Evolutionary conservation across 2,888 invertebrate genomes (phyloP).

Genomic region (Tipula vernalis): DNA sequence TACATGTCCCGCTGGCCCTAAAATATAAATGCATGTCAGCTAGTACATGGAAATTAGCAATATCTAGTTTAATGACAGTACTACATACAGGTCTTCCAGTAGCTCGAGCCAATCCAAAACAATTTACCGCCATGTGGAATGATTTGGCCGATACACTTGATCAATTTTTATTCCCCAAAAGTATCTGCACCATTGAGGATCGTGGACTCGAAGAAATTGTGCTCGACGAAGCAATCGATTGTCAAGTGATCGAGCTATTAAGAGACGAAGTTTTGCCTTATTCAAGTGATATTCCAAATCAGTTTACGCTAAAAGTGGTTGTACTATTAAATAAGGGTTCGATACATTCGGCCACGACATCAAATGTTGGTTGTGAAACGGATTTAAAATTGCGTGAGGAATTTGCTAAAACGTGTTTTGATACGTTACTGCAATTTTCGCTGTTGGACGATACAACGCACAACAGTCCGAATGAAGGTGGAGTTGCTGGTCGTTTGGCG

Average conservation of each 20-base stretch:
- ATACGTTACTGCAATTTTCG: constrained; percentile 89
- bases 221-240: constrained; percentile 67
- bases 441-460: constrained; percentile 51
- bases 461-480: constrained; percentile 34
- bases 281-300: constrained; percentile 61
- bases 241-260: constrained; percentile 67
- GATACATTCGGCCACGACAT: constrained; percentile 60
- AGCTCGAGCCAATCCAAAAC: constrained; percentile 63
- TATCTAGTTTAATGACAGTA: constrained; percentile 61
- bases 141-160: constrained; percentile 76
- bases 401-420: constrained; percentile 93
- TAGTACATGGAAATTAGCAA: constrained; percentile 72
- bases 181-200: constrained; percentile 41
- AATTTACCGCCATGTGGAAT: constrained; percentile 71
- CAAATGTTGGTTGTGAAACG: constrained; percentile 55
- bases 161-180: constrained; percentile 76
- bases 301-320: constrained; percentile 72
- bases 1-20: constrained; percentile 60
- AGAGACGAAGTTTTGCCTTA: constrained; percentile 72
- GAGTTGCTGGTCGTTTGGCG: constrained; percentile 61
- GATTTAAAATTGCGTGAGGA: constrained; percentile 80
- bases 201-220: constrained; percentile 46
- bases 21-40: constrained; percentile 72
- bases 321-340: constrained; percentile 75
- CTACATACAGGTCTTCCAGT: constrained; percentile 77